Base-by-base conservation (phyloP, 2,797 vertebrate species). In the Pangasius djambal region DNA sequence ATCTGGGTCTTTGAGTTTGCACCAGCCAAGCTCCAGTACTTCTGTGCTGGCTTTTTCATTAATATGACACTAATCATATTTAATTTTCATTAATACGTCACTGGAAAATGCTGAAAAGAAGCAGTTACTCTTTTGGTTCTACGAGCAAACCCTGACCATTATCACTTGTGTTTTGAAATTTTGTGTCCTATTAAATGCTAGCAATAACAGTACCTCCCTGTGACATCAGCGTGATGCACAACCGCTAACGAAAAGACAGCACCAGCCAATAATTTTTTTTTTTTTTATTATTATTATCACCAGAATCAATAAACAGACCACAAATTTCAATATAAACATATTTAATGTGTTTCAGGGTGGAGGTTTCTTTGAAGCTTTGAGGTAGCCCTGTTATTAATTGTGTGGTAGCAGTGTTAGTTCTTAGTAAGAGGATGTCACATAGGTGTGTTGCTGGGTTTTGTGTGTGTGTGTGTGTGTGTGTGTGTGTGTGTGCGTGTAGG, bases 261-360 rank as follows among this genome's bases (percentile, higher is more conserved):
- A 59, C 57, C 25, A 18, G n/a, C 7, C 4, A 28, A 28, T 28
- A 25, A 28, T 48, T 48, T 9, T 48, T 9, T 48, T 48, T 48
- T 44, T 44, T 40, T 55, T 61, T 40, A n/a, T 37, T 37, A 2
- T 37, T 3, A 9, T 18, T 1, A 57, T 8, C 78, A 59, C 18
- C 31, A 37, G 25, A 83, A 28, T 63, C 34, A 83, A 44, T 63
- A n/a, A 44, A 18, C 13, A 10, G 37, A 44, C 37, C 82, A 48
- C 25, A 8, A 16, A 63, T 83, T 16, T 83, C 22, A 83, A 40
- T 63, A n/a, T n/a, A 25, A 83, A 7, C 4, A 25, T 9, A 48
- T 44, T 48, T 59, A 10, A 81, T 15, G 37, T 83, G 40, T 52
- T 83, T 61, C 57, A 83, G 37, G 79, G 81, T 83, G 34, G 81